Conservation (phyloP, 2,888 invertebrate genomes). For the Xestoiulus laeticollis region DNA sequence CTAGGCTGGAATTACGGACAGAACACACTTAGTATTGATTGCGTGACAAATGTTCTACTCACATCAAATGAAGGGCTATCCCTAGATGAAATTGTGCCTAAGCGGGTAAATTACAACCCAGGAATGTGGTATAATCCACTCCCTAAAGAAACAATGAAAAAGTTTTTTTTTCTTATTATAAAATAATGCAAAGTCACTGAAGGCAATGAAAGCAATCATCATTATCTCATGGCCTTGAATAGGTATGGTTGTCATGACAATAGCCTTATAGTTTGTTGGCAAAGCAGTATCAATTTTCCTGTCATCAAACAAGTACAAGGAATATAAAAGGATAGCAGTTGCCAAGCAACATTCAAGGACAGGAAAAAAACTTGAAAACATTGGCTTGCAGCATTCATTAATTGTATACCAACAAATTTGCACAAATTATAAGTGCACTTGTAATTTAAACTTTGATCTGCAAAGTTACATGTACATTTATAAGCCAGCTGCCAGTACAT, state of each 20-base stretch:
- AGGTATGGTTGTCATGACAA: neutral
- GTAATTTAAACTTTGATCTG: no score
- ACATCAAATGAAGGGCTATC: constrained; percentile 49
- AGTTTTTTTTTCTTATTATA: neutral
- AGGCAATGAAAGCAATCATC: neutral
- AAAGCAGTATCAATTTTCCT: neutral
- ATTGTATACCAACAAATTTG: no score
- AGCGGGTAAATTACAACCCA: constrained; percentile 42
- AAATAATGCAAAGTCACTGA: neutral
- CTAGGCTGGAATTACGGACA: neutral
- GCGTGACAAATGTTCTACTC: neutral
- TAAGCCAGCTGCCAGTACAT: no score
- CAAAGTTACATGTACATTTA: no score
- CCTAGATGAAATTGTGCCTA: constrained; percentile 48
- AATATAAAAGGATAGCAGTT: neutral
- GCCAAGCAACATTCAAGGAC: constrained; percentile 4
- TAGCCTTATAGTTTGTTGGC: neutral
- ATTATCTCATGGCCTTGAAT: neutral
- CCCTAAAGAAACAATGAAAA: constrained; percentile 41
- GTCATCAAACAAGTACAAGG: neutral
- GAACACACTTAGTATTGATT: neutral
- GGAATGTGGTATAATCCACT: constrained; percentile 48
- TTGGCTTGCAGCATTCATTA: no score
- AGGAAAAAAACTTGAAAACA: neutral
- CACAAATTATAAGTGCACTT: no score